Conservation (phyloP, 1,140 invertebrate genomes). For the Drosophila mauritiana region DNA sequence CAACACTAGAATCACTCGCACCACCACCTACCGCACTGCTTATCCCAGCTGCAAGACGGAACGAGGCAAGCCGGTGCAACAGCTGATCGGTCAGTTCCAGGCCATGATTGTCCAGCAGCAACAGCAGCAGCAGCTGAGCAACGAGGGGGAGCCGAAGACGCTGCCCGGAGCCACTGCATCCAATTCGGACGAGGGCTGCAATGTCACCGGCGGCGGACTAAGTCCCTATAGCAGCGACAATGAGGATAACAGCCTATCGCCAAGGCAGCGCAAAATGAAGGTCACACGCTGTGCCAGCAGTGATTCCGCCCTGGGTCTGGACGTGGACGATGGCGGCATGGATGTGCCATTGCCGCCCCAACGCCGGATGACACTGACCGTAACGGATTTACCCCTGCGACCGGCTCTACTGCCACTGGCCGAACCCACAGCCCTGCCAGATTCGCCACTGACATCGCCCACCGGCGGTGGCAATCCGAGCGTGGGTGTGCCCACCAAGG, state of each 20-base stretch:
- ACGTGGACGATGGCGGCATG: slow-evolving; percentile 70
- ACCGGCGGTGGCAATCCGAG: slow-evolving; percentile 21
- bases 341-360: slow-evolving; percentile 34
- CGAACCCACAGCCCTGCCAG: slow-evolving; percentile 77
- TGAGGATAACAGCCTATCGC: slow-evolving; percentile 47
- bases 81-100: slow-evolving; percentile 66
- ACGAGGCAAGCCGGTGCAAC: slow-evolving; percentile 27
- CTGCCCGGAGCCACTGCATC: slow-evolving; percentile 39
- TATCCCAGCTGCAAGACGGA: slow-evolving; percentile 3
- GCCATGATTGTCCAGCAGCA: slow-evolving; percentile 73
- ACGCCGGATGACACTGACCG: slow-evolving; percentile 78
- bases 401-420: slow-evolving; percentile 76
- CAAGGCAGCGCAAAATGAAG: slow-evolving; percentile 54
- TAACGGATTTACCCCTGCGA: slow-evolving; percentile 77
- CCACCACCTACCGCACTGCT: not conserved
- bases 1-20: not conserved
- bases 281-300: slow-evolving; percentile 80
- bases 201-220: slow-evolving; percentile 53
- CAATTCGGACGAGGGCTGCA: slow-evolving; percentile 82
- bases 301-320: slow-evolving; percentile 78
- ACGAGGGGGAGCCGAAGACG: not conserved
- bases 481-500: slow-evolving; percentile 72
- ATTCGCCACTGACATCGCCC: slow-evolving; percentile 63
- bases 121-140: slow-evolving; percentile 22
- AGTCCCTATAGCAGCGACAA: slow-evolving; percentile 80